phyloP scores from a whole-genome alignment of 2,113 vertebrate genomes.

The Athene cunicularia region DNA sequence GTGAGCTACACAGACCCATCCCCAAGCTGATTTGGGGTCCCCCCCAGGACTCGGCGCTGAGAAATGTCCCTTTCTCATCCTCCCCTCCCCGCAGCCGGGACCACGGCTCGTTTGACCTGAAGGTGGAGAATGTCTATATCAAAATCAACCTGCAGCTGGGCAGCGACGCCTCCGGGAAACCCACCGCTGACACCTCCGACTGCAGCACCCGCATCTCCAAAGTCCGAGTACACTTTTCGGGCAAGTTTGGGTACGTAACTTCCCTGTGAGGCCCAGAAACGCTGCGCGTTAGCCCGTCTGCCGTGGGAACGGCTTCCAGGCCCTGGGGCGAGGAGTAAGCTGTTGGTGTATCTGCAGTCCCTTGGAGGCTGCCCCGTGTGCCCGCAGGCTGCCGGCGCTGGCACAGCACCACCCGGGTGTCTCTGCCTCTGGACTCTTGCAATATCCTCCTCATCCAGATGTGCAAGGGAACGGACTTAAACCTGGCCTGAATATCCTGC shows the following conservation, averaged over 20 bases:
- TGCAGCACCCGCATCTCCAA: constrained; percentile 36
- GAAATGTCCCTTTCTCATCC: fast-evolving
- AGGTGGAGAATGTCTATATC: not conserved
- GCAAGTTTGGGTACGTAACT: constrained; percentile 45
- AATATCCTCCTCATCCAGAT: not conserved
- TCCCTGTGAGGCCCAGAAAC: fast-evolving
- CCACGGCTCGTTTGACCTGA: constrained; percentile 24
- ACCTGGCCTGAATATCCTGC: not conserved
- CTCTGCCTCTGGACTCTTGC: not conserved
- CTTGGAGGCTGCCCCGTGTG: not conserved
- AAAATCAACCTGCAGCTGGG: constrained; percentile 7
- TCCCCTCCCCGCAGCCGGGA: constrained; percentile 8
- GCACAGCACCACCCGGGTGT: no score
- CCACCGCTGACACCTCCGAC: not conserved
- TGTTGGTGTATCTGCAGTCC: not conserved
- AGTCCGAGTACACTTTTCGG: fast-evolving
- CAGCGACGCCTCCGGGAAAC: not conserved
- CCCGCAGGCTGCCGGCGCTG: not conserved
- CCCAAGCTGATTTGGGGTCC: no score
- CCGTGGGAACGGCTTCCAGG: fast-evolving
- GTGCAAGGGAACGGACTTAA: not conserved
- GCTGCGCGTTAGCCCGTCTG: not conserved
- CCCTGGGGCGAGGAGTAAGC: fast-evolving
- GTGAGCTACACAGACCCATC: not conserved
- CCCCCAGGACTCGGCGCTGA: not conserved